Evolutionary conservation across 2,888 invertebrate genomes (phyloP), one percentile per base, ranked within the genome.

Genomic region (Alcis repandata): DNA sequence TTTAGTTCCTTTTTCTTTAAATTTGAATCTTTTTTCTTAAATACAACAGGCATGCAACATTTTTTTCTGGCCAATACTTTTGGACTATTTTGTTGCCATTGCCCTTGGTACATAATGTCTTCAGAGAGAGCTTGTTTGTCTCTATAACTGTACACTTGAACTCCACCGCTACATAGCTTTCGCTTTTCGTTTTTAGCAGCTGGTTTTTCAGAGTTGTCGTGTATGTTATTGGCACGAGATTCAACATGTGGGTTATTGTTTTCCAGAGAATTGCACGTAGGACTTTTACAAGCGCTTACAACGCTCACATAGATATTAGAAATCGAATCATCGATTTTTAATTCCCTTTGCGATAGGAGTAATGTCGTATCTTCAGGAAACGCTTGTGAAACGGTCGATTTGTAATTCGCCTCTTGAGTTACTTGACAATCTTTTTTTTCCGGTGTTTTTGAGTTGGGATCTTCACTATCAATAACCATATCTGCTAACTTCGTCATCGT

Each of bases 71-170:
- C 51, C 33, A 73, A 19, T 36, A 66, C 19, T 71, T 82, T 84
- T 8, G 80, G 77, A 8, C 71, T 80, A 40, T 75, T 72, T 53
- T 74, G 77, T 71, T 90, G 87, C 92, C 92, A 92, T 60, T 88
- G 80, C 51, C 92, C 92, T 79, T 90, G 91, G 70, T 81, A 93
- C n/a, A 92, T 75, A 22, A 92, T 80, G 72, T 93, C 92, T 74
- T 91, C 88, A 27, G 83, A 88, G 11, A 77, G 38, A 41, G 7
- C 67, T 69, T 83, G 76, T 72, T 79, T 87, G 45, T 90, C 84
- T 74, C 77, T 89, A 62, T 85, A 92, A 72, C 91, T 91, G 63
- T 92, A 88, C n/a, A 92, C 79, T 71, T 89, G 84, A 19, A 91
- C 80, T 22, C 87, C 89, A 41, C 91, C 91, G 72, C 80, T 85